Percentiles rank a stretch among this genome's conserved stretches.
phyloP scores from a whole-genome alignment of 2,113 vertebrate species.

The Pithys albifrons region DNA sequence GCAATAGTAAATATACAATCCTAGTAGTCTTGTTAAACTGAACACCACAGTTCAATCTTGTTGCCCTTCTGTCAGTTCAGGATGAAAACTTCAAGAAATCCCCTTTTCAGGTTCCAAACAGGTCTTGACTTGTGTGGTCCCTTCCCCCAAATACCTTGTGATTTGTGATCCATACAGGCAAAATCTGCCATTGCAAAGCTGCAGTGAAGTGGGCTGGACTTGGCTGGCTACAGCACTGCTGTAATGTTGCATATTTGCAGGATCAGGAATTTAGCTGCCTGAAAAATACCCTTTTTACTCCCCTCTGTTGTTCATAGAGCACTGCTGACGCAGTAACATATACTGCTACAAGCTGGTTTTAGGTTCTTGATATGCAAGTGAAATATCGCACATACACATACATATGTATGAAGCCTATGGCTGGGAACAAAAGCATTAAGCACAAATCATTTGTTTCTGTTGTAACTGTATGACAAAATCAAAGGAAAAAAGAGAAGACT shows the following conservation, averaged over 20 bases:
- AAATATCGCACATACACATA: neutral
- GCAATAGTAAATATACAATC: neutral
- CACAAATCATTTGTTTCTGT: neutral
- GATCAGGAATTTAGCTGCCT: neutral
- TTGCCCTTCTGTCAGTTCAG: neutral
- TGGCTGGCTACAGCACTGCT: neutral
- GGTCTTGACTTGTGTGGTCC: neutral
- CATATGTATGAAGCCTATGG: neutral
- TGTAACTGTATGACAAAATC: neutral
- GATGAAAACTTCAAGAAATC: neutral
- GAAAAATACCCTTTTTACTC: neutral
- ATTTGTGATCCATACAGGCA: neutral
- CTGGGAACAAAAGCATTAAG: neutral
- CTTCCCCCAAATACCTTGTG: neutral
- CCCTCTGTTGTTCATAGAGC: neutral
- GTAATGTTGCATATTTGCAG: neutral
- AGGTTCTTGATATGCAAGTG: neutral
- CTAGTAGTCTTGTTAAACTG: neutral
- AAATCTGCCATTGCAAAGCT: neutral
- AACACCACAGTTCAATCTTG: neutral
- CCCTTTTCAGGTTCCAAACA: neutral
- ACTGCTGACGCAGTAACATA: neutral
- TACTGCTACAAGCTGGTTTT: neutral
- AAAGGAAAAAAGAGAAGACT: neutral
- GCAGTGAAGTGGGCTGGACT: neutral